A percentile compares a stretch with the other conserved stretches of the same genome.
Conservation (phyloP, 2,797 vertebrate genomes). For the Holocentrus rufus region DNA sequence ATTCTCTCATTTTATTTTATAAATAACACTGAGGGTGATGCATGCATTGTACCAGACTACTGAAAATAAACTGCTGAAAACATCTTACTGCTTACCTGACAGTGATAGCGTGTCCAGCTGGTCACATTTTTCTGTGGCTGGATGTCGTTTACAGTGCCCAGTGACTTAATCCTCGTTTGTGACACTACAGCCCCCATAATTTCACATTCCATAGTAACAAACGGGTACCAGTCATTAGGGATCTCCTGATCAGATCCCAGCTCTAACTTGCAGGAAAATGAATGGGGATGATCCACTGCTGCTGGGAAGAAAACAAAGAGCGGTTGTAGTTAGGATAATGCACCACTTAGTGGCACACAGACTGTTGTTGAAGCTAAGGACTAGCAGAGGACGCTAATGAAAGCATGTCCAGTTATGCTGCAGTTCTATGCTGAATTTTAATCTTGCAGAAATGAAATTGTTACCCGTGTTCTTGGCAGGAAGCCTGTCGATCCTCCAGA, state of each 20-base stretch:
- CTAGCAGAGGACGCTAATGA: background rate
- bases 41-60: background rate
- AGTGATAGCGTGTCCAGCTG: constrained; percentile 89
- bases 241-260: constrained; percentile 97
- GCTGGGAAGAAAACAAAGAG: constrained; percentile 50
- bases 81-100: constrained; percentile 84
- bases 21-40: background rate
- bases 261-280: constrained; percentile 94
- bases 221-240: constrained; percentile 92
- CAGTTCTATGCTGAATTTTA: background rate
- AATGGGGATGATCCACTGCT: constrained; percentile 94
- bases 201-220: constrained; percentile 92
- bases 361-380: background rate
- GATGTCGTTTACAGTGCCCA: constrained; percentile 90
- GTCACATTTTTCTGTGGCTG: constrained; percentile 93
- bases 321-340: constrained; percentile 33
- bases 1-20: background rate
- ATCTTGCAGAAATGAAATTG: constrained; percentile 6
- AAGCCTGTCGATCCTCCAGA: constrained; percentile 97
- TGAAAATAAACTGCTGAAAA: background rate
- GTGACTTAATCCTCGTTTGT: constrained; percentile 87
- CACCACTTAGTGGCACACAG: constrained; percentile 44
- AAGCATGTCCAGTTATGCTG: constrained; percentile 1
- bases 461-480: constrained; percentile 97
- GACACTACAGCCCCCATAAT: constrained; percentile 87